Base-by-base conservation (phyloP, 2,113 vertebrate genomes). In the Cynopterus brachyotis region DNA sequence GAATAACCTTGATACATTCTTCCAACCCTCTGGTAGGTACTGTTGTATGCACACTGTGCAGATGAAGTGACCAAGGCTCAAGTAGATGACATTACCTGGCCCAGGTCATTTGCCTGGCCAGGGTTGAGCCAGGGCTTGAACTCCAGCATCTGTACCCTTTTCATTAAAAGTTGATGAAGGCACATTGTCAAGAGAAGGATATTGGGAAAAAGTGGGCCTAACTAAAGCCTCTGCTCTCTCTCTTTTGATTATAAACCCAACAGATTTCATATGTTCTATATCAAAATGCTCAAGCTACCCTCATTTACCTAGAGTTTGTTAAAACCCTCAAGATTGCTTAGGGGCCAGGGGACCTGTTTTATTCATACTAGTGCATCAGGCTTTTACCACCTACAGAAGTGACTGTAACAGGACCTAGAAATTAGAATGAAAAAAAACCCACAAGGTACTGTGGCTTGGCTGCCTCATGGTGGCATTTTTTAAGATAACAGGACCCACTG, bases 381-480 rank as follows among this genome's bases (percentile, higher is more conserved):
- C 72, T 75, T 26, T 91, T 95, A 40, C 60, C 30, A 59, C 79
- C 42, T 59, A 92, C 73, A 24, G 19, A 80, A 78, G 64, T 16
- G 59, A 79, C 22, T 45, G 67, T 92, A 81, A 85, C 20, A 81
- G 16, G 82, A 84, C 20, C 40, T 96, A 78, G 59, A 89, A 76
- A 67, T 89, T 66, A 70, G 70, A 80, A 94, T 55, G 42, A 62
- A n/a, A 78, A 78, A 89, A 93, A 92, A 82, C 57, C 45, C 26
- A 10, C 47, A 80, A 73, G 73, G 15, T 35, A 26, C 47, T 59
- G 60, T 76, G n/a, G 7, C 16, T 47, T 92, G 67, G 24, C 60
- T 72, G 20, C 72, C 72, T 92, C 53, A 10, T 28, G 64, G 32
- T 91, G 50, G 75, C 17, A 20, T 60, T 69, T 93, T 93, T 83